Base-by-base conservation (phyloP, 2,888 invertebrate species). In the Ommatoiulus sabulosus region DNA sequence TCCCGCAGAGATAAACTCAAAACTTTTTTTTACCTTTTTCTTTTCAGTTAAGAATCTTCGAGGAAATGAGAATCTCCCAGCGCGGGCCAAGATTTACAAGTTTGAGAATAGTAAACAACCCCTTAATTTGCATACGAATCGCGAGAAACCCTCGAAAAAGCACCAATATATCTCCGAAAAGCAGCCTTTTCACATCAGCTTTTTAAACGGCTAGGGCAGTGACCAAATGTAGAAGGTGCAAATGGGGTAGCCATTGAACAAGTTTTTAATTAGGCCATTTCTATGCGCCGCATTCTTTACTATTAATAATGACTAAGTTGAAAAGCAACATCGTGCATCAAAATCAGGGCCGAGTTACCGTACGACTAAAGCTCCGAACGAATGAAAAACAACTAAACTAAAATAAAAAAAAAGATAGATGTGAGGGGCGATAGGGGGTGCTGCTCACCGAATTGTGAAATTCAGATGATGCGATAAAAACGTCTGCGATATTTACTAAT, bases 271-370 rank as follows among this genome's bases (percentile, higher is more conserved):
- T 80, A 80, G 80, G 80, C 35, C 80, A 80, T 80, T 80, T 80
- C 80, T 35, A 80, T 10, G 80, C 80, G 35, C 35, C 12, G 80
- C 35, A 80, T 80, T 80, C 80, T 12, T 80, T 80, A 80, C 80
- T 80, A 80, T 80, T 80, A 80, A 80, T 80, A 80, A 80, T 80
- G 80, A 80, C 80, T 80, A 80, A 80, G 80, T 80, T 80, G 80
- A 80, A 80, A 80, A 80, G 80, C 80, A 80, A 5, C 80, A 80
- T 80, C 80, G 80, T 80, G 80, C 80, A 12, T 80, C 35, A 35
- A 80, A 80, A 80, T 24, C 80, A 80, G 35, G 80, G 24, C 80
- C 80, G 12, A 4, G 35, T 80, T 80, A 80, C 35, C 80, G 7
- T 72, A 72, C 80, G 24, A 24, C 72, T 24, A 72, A 72, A 20